phyloP scores from a whole-genome alignment of 2,888 invertebrate species.

The Standfussiana lucernea region DNA sequence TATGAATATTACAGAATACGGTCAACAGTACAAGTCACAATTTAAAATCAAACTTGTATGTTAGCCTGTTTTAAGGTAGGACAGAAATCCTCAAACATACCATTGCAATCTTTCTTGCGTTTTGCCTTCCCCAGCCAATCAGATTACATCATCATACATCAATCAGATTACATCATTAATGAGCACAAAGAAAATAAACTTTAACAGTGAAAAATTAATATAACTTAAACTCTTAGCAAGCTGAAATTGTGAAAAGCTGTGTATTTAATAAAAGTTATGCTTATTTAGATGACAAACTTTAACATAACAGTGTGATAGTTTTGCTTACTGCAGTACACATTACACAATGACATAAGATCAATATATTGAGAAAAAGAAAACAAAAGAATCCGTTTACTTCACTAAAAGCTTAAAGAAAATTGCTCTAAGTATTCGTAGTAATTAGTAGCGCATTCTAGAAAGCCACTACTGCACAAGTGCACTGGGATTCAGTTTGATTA shows the following conservation, averaged over 20 bases:
- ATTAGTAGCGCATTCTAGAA: neutral
- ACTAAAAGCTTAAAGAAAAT: neutral
- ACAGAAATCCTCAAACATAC: neutral
- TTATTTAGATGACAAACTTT: neutral
- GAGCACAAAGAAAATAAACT: neutral
- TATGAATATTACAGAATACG: neutral
- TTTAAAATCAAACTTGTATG: neutral
- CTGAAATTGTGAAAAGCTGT: neutral
- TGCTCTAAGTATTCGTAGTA: neutral
- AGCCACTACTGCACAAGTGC: neutral
- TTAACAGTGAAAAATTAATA: neutral
- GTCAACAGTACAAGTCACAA: neutral
- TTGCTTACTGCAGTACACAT: neutral
- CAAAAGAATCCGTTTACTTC: neutral
- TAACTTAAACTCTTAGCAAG: neutral
- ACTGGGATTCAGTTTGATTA: neutral
- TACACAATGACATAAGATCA: neutral
- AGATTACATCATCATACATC: neutral
- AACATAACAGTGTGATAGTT: neutral
- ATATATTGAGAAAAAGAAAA: neutral
- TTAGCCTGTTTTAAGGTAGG: neutral
- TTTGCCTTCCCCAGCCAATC: neutral
- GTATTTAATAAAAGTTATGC: neutral
- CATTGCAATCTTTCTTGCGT: neutral
- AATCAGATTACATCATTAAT: neutral